Conservation (phyloP, 2,888 invertebrate species). For the Opisthograptis luteolata region DNA sequence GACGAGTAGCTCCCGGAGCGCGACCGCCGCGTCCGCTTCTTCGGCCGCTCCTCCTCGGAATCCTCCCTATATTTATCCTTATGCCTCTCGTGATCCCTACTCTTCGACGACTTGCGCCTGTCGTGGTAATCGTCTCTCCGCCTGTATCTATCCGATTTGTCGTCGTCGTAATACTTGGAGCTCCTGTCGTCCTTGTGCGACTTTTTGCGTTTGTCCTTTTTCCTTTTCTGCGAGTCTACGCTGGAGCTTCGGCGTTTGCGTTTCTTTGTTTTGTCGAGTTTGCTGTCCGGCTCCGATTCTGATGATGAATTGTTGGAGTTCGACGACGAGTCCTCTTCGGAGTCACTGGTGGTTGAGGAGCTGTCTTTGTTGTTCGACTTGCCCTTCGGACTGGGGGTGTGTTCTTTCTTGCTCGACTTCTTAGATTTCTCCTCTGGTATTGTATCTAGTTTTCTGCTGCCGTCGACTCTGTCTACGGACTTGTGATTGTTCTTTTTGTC, state of each 20-base stretch:
- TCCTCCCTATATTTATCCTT: slow-evolving; percentile 70
- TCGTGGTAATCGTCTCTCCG: slow-evolving; percentile 64
- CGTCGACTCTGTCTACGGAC: slow-evolving; percentile 62
- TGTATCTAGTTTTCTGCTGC: slow-evolving; percentile 58
- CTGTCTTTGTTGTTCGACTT: slow-evolving; percentile 68
- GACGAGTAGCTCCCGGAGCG: slow-evolving; percentile 69
- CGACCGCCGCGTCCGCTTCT: slow-evolving; percentile 66
- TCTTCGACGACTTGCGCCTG: slow-evolving; percentile 55
- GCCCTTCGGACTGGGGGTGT: slow-evolving; percentile 64
- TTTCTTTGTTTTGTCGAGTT: slow-evolving; percentile 62
- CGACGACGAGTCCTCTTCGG: slow-evolving; percentile 65
- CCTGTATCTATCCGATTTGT: slow-evolving; percentile 55
- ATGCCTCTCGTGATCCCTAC: slow-evolving; percentile 56
- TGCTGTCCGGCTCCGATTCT: slow-evolving; percentile 51
- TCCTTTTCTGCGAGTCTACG: slow-evolving; percentile 64
- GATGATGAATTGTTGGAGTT: slow-evolving; percentile 54
- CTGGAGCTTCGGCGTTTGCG: slow-evolving; percentile 67
- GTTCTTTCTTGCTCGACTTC: slow-evolving; percentile 59
- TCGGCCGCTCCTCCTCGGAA: slow-evolving; percentile 66
- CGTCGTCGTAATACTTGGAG: slow-evolving; percentile 57
- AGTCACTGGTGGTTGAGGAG: slow-evolving; percentile 69
- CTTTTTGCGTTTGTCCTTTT: slow-evolving; percentile 60
- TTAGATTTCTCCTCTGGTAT: slow-evolving; percentile 66
- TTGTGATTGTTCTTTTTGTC: slow-evolving; percentile 67
- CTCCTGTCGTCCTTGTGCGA: slow-evolving; percentile 57